Conservation (phyloP, 2,113 vertebrate species). For the Puma concolor region DNA sequence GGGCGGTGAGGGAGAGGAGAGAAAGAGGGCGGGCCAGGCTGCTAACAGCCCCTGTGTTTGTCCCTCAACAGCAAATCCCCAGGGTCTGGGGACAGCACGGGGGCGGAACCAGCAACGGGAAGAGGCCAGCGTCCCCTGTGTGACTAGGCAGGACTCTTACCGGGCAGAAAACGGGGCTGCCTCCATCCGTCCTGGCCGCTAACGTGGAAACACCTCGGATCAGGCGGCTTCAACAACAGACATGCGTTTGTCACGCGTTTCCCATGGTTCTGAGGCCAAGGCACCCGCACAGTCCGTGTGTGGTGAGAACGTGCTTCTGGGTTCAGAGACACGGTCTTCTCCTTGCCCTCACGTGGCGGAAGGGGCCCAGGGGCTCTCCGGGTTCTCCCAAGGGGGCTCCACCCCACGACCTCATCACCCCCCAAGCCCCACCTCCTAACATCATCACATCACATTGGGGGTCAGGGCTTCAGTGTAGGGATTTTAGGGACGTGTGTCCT, state of each 20-base stretch:
- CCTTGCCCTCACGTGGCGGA: too few species aligned
- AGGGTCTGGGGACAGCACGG: not conserved
- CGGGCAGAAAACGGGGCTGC: accelerated
- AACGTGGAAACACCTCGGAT: accelerated
- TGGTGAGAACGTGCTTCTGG: too few species aligned
- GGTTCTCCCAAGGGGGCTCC: too few species aligned
- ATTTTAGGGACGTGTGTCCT: too few species aligned
- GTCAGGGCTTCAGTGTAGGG: too few species aligned
- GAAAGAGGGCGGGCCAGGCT: not conserved
- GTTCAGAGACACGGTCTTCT: too few species aligned
- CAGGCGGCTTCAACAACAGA: not conserved
- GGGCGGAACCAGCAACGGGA: not conserved
- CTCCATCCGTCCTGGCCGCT: not conserved
- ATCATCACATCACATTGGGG: too few species aligned
- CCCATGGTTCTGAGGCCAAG: too few species aligned
- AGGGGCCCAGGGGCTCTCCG: too few species aligned
- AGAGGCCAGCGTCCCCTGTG: not conserved
- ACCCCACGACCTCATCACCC: too few species aligned
- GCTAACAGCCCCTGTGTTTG: accelerated
- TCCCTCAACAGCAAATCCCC: not conserved
- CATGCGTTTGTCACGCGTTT: accelerated
- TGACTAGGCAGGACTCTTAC: not conserved
- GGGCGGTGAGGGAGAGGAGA: not conserved
- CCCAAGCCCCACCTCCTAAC: too few species aligned
- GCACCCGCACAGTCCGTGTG: too few species aligned